Evolutionary conservation across 53 echinoderm and acorn worm genomes (phyloP).

Genomic region (Holothuria scabra): DNA sequence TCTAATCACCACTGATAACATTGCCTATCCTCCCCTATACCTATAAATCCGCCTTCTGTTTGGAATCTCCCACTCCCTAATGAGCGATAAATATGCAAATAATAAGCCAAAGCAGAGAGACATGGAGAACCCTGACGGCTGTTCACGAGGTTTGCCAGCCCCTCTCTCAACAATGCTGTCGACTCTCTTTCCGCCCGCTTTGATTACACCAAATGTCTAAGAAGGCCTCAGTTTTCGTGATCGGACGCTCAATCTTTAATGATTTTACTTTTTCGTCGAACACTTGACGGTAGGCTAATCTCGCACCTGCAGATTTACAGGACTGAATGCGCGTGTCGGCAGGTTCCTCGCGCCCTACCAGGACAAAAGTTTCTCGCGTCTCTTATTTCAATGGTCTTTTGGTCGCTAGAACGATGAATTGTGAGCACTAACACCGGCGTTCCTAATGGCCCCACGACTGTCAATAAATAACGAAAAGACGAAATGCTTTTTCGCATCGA

Average conservation of each 20-base stretch:
- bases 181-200: conserved; percentile 65
- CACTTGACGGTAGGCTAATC: conserved; percentile 68
- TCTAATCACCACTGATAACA: conserved; percentile 49
- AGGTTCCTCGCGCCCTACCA: conserved; percentile 75
- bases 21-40: conserved; percentile 60
- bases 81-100: conserved; percentile 95
- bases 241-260: conserved; percentile 81
- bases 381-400: conserved; percentile 81
- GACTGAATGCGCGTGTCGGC: conserved; percentile 69
- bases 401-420: conserved; percentile 90
- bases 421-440: conserved; percentile 81
- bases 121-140: conserved; percentile 57
- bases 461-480: conserved; percentile 99
- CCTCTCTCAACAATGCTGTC: conserved; percentile 50
- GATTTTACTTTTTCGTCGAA: conserved; percentile 73
- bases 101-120: conserved; percentile 83
- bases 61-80: conserved; percentile 67
- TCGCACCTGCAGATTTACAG: conserved; percentile 72
- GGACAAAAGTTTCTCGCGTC: conserved; percentile 96
- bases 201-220: conserved; percentile 94
- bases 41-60: conserved; percentile 61
- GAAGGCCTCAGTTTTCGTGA: conserved; percentile 83
- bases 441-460: conserved; percentile 99
- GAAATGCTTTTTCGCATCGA: conserved; percentile 74
- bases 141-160: conserved; percentile 13